Base-by-base conservation (phyloP, 2,797 vertebrate genomes). In the Darevskia nairensis region DNA sequence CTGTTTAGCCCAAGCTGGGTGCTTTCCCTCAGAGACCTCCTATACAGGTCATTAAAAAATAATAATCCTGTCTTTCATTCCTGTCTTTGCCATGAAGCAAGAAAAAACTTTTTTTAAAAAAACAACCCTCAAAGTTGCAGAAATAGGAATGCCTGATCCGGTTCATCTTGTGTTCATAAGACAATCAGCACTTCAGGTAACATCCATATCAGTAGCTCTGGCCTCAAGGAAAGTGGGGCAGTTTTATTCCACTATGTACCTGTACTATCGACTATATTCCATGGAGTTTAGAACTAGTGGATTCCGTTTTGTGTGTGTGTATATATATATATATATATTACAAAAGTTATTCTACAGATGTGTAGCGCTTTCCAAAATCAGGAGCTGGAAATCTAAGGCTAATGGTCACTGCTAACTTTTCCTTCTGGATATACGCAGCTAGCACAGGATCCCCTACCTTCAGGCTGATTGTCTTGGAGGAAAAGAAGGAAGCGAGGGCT, bases 11-110 rank as follows among this genome's bases (percentile, higher is more conserved):
- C 35, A 76, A 64, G 32, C 55, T 41, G 25, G 72, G 35, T 77
- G 55, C 35, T 13, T 85, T 85, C 17, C 72, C 72, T 64, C 55
- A 76, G 72, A 21, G 25, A 64, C 8, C 3, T 75, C 25, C 6
- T 19, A 23, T 9, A 6, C 19, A 55, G 13, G 19, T 59, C 44
- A 39, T 64, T 21, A 7, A 19, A 64, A 64, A 46, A n/a, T n/a
- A 84, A 84, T n/a, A 84, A 25, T 59, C 32, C 55, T 76, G 72
- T n/a, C 35, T 64, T 85, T 85, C 39, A 77, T 64, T 39, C 55
- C 39, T 41, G 27, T 77, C 25, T 77, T 55, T 77, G 39, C 44
- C 64, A 68, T 44, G 23, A 29, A 41, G 21, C 15, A n/a, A 19
- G 29, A 6, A 50, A 10, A n/a, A 23, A 72, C 69, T 55, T 74